Base-by-base conservation (phyloP, 2,113 vertebrate species). In the Apistogramma diplotaenia region DNA sequence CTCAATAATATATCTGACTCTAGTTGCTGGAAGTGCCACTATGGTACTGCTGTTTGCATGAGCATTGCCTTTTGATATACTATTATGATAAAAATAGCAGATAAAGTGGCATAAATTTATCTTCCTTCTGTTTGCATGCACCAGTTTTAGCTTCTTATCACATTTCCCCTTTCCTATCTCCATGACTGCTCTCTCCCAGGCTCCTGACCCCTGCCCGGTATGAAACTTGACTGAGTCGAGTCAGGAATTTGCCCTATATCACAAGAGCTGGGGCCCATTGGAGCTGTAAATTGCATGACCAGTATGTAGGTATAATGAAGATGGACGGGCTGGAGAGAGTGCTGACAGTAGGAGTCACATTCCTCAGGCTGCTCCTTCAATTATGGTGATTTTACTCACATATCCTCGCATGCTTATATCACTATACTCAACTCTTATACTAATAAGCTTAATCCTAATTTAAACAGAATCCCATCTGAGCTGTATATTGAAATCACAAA, bases 221-320 rank as follows among this genome's bases (percentile, higher is more conserved):
- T 85, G 78, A 90, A 92, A 90, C 71, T 67, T 87, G 74, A 78
- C 88, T 91, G 91, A 91, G 93, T 85, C 70, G 15, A 18, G 83
- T 79, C 25, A 93, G 93, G 92, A 94, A 94, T 94, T 91, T 89
- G 90, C 86, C 85, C 91, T 90, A 79, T 71, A 88, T 93, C 86
- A 70, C 82, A 51, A 76, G 55, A 82, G 80, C 80, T 85, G 89
- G 85, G 86, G 72, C 86, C 84, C 51, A 19, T 51, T 65, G 37
- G 61, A 58, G 93, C 85, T 86, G 90, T 87, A 94, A 93, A 94
- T 94, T 86, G 94, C 89, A 92, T 93, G 92, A 91, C 78, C 79
- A 87, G 88, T 78, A 86, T 86, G 82, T 88, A 74, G 87, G 84
- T 89, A 88, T 91, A 92, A 92, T 91, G 85, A 93, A 95, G 93